Conservation (phyloP, 2,888 invertebrate species). For the Lepidocyrtinus sp. region DNA sequence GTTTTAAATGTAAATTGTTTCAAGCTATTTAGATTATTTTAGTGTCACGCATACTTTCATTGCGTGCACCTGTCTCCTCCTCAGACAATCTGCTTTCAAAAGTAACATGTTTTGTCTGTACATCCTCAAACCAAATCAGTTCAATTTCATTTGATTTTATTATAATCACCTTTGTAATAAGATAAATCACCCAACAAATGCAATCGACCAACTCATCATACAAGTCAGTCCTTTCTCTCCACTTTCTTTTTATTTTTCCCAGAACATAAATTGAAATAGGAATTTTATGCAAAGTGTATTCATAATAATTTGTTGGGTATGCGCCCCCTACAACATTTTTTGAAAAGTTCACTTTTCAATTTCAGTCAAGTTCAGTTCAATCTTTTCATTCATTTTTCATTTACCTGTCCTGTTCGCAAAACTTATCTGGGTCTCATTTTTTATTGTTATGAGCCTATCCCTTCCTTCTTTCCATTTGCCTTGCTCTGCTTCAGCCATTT, state of each 20-base stretch:
- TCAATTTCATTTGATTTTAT: too few species aligned
- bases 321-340: neutral
- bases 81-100: too few species aligned
- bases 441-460: neutral
- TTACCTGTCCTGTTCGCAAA: neutral
- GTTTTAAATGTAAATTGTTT: neutral
- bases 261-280: neutral
- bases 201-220: too few species aligned
- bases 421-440: conserved; percentile 1
- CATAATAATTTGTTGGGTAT: neutral
- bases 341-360: neutral
- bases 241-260: conserved; percentile 5
- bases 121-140: too few species aligned
- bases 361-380: neutral
- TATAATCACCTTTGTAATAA: too few species aligned
- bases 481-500: neutral
- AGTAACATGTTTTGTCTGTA: too few species aligned
- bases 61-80: too few species aligned
- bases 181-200: too few species aligned
- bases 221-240: neutral
- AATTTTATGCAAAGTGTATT: neutral
- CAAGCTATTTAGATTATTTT: too few species aligned
- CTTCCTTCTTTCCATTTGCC: neutral
- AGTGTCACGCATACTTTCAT: too few species aligned
- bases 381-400: conserved; percentile 3